Evolutionary conservation across 2,113 vertebrate species (phyloP).

Genomic region (Mungos mungo): DNA sequence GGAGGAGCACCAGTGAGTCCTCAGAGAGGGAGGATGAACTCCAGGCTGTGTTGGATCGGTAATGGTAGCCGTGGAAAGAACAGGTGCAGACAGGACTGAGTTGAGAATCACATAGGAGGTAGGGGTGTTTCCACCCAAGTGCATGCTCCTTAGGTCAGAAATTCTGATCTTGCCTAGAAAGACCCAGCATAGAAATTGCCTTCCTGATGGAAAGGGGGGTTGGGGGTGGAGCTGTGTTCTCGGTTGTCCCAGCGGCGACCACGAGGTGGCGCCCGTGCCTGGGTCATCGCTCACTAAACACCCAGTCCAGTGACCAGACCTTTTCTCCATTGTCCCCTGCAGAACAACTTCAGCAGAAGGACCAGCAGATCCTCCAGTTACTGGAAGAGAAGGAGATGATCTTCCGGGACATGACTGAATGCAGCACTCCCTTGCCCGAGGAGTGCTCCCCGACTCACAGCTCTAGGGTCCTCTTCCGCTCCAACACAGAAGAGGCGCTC

Average conservation of each 20-base stretch:
- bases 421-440: slow-evolving; percentile 79
- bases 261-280: slow-evolving; percentile 75
- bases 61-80: not conserved
- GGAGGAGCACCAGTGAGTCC: not conserved
- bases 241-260: slow-evolving; percentile 6
- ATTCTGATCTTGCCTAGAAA: not conserved
- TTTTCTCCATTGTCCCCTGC: slow-evolving; percentile 25
- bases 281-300: not conserved
- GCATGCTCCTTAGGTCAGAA: not conserved
- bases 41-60: too few species aligned
- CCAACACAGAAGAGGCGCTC: slow-evolving; percentile 89
- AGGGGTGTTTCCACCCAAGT: not conserved
- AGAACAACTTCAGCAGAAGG: slow-evolving; percentile 95
- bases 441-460: slow-evolving; percentile 79
- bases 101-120: not conserved
- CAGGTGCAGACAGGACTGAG: not conserved
- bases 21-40: not conserved
- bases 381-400: slow-evolving; percentile 95
- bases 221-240: too few species aligned
- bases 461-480: slow-evolving; percentile 89
- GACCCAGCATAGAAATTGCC: not conserved
- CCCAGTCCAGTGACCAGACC: not conserved
- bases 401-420: slow-evolving; percentile 93
- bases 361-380: slow-evolving; percentile 92
- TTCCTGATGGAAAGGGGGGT: too few species aligned